Conservation (phyloP, 2,888 invertebrate genomes). For the Noctuana brunneofusca region DNA sequence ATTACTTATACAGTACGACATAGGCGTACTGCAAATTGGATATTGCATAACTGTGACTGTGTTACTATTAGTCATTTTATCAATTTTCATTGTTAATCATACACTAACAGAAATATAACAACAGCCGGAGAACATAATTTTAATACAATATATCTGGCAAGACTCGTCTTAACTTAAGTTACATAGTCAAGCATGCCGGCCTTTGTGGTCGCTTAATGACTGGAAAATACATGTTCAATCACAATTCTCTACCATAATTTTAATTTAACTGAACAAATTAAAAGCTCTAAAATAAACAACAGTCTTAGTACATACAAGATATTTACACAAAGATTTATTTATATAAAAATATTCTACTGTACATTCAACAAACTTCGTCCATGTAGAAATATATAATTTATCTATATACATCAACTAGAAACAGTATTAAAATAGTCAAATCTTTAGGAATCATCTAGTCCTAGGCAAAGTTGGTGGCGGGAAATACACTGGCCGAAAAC, state of each 20-base stretch:
- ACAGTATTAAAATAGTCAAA: constrained; percentile 78
- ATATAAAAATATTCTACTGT: constrained; percentile 80
- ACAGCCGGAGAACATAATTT: not conserved
- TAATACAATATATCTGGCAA: constrained; percentile 33
- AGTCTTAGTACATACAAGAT: constrained; percentile 80
- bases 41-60: too few species aligned
- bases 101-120: not conserved
- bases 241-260: constrained; percentile 60
- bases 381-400: constrained; percentile 79
- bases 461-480: constrained; percentile 47
- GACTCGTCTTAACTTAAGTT: constrained; percentile 30
- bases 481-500: constrained; percentile 49
- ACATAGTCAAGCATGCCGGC: not conserved
- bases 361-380: constrained; percentile 75
- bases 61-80: too few species aligned
- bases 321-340: constrained; percentile 76
- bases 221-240: constrained; percentile 77
- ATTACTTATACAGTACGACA: too few species aligned
- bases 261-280: constrained; percentile 76
- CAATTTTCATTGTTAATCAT: not conserved
- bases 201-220: constrained; percentile 57
- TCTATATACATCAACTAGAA: constrained; percentile 76
- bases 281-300: constrained; percentile 81
- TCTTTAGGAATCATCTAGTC: constrained; percentile 72
- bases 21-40: too few species aligned